phyloP scores from a whole-genome alignment of 2,888 invertebrate genomes.

The Watsonalla binaria region DNA sequence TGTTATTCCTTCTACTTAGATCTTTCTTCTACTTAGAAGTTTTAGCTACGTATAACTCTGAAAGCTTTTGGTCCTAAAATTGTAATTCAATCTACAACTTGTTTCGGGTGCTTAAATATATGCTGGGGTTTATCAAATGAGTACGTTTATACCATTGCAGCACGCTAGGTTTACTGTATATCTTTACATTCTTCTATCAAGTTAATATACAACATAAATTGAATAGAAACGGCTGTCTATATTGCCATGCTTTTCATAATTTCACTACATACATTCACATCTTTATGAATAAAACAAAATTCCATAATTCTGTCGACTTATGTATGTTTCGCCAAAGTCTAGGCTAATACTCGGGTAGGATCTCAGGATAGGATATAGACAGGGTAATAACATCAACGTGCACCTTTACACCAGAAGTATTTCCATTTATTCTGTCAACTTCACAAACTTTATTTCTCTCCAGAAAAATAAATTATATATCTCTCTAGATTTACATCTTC shows the following conservation, averaged over 20 bases:
- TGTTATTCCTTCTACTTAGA: no score
- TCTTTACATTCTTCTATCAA: no score
- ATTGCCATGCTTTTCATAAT: no score
- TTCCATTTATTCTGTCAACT: constrained; percentile 45
- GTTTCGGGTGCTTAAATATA: not conserved
- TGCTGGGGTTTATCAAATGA: not conserved
- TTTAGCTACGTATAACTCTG: no score
- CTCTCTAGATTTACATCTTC: constrained; percentile 46
- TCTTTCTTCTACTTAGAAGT: no score
- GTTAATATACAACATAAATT: no score
- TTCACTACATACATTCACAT: no score
- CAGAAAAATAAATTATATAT: constrained; percentile 54
- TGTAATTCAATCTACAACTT: not conserved
- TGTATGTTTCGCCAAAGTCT: constrained; percentile 11
- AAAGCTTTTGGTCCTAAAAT: not conserved
- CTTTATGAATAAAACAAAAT: no score
- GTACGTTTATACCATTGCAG: no score
- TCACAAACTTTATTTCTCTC: constrained; percentile 48
- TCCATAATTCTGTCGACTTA: no score
- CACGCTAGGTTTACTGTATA: no score
- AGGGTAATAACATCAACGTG: constrained; percentile 60
- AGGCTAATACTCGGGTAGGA: constrained; percentile 41
- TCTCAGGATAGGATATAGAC: constrained; percentile 20
- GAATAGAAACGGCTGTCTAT: no score
- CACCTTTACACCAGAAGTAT: constrained; percentile 61